Evolutionary conservation across 2,888 invertebrate species (phyloP).

Genomic region (Philonicus albiceps): DNA sequence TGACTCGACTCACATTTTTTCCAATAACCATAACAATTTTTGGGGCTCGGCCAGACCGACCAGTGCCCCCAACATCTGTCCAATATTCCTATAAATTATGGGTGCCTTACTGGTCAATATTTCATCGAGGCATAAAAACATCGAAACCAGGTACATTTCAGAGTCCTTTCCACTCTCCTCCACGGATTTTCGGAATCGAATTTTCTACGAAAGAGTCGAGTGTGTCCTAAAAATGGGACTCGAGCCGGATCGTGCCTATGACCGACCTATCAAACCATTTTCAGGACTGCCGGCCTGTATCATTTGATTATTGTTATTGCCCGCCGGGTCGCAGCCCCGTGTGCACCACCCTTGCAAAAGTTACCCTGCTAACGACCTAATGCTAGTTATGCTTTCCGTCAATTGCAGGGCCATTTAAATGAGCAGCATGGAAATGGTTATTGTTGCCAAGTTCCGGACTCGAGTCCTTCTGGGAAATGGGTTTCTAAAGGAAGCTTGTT

Average conservation of each 20-base stretch:
- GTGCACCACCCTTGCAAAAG: not conserved
- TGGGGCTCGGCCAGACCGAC: not conserved
- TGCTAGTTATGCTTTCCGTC: not conserved
- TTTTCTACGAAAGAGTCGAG: not conserved
- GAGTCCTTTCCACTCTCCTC: not conserved
- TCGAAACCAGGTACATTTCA: not conserved
- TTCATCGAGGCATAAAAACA: conserved; percentile 18
- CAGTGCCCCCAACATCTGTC: not conserved
- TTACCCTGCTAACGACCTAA: not conserved
- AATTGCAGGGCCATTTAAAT: not conserved
- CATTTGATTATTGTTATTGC: not conserved
- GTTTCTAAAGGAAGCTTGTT: not conserved
- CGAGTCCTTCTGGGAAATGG: not conserved
- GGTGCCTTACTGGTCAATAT: conserved; percentile 18
- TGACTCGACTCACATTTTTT: not conserved
- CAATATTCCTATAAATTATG: conserved; percentile 20
- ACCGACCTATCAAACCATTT: not conserved
- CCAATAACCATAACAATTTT: conserved; percentile 9
- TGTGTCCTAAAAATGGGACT: not conserved
- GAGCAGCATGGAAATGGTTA: not conserved
- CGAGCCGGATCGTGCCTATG: not conserved
- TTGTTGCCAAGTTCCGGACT: not conserved
- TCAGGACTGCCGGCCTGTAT: not conserved
- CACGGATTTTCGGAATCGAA: not conserved
- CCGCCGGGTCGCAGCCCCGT: not conserved